Evolutionary conservation across 2,113 vertebrate species (phyloP), one percentile per base, ranked within the genome.

Genomic region (Neotragus pygmaeus): DNA sequence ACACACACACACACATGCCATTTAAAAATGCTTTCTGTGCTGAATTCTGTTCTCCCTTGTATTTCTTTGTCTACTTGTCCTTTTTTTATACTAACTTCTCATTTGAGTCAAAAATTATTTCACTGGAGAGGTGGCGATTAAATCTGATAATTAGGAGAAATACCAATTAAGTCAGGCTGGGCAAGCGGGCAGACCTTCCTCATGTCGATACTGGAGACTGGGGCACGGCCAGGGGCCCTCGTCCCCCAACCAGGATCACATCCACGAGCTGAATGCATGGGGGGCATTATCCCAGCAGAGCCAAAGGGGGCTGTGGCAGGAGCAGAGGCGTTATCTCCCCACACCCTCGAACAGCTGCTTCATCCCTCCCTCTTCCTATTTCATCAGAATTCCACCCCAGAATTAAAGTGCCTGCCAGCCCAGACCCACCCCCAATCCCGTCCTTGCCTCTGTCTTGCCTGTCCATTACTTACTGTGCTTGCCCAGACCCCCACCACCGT

Each of bases 101-200:
- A 93, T 96, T 94, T 82, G 85, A 98, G 85, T 95, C 83, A 86
- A 96, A 97, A 97, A 94, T 97, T 77, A 97, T 96, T 94, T 91
- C 86, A 80, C 88, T 70, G 27, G 90, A 95, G 85, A 97, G 77
- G 82, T 96, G 51, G 39, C 96, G 66, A 96, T 97, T 97, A 95
- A 95, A 96, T 97, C 93, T 91, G 57, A 73, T 96, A 96, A 96
- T 97, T 95, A 97, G 90, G 62, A 93, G 80, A 94, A 96, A 94
- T 91, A 96, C 81, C 92, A 96, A 95, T 97, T 94, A 98, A 96
- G 80, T 60, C 57, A 51, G 83, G 73, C 45, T 90, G 53, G 9
- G 7, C 60, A 10, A 25, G 10, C 5, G 57, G 91, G 88, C 90
- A 49, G 75, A 51, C 49, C 75, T 92, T 66, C n/a, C 55, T 77